Evolutionary conservation across 2,797 vertebrate genomes (phyloP), one percentile per base, ranked within the genome.

Genomic region (Podarcis lilfordi): DNA sequence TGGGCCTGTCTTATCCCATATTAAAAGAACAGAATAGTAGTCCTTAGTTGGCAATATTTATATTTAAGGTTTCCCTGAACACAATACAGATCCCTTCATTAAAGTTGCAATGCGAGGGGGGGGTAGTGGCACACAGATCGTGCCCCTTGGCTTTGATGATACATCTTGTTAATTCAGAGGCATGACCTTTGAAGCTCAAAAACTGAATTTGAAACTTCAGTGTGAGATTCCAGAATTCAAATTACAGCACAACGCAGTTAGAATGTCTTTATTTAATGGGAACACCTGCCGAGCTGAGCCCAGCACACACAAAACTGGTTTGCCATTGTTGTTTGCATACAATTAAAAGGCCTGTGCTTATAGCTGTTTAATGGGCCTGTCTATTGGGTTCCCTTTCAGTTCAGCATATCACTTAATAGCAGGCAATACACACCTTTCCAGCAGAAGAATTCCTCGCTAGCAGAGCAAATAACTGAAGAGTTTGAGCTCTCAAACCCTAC

Each of bases 341-440:
- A 86, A 86, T 86, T 86, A 78, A 78, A 86, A 86, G 68, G 21
- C 84, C 84, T 68, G 61, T 50, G 75, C 75, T 86, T 77, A 86
- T 66, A 32, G 84, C 75, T 68, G 84, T 86, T 86, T 86, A 86
- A 86, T 86, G 84, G 84, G 75, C 43, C 75, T 86, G 55, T 66
- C 64, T 86, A 23, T 79, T 86, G 78, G 78, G 61, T 78, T 86
- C 35, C 45, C 76, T 68, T 78, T 32, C 75, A 86, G 84, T 19
- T 86, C 11, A 29, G 74, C 50, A 78, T 75, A 86, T 86, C 76
- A 79, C 84, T 78, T 86, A 86, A 66, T 79, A 86, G 84, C 75
- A 78, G 43, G 61, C 75, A 86, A 86, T 50, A 78, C 84, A 45
- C 43, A 78, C 61, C 84, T 68, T 86, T 50, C 43, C 40, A 2